Conservation (phyloP, 2,888 invertebrate genomes). For the Tricholauxania praeusta region DNA sequence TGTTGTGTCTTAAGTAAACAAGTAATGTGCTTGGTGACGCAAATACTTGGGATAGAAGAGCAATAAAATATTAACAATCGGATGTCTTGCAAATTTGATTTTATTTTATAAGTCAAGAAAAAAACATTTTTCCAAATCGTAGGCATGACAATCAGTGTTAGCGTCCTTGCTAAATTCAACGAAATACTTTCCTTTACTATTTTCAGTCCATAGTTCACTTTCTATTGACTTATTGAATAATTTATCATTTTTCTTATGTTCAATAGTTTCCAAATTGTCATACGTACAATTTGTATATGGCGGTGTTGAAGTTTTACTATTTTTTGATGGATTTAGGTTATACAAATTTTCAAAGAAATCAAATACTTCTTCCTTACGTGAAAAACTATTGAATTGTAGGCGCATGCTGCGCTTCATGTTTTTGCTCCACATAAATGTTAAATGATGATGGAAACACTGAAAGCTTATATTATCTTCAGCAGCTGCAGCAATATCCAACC, state of each 20-base stretch:
- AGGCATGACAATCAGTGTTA: constrained; percentile 44
- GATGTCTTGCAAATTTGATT: neutral
- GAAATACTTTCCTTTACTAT: constrained; percentile 59
- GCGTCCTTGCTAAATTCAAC: constrained; percentile 52
- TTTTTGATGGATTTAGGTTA: constrained; percentile 63
- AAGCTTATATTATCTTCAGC: constrained; percentile 77
- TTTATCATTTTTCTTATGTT: constrained; percentile 41
- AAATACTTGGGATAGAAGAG: too few species aligned
- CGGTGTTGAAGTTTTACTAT: constrained; percentile 31
- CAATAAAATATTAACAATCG: too few species aligned
- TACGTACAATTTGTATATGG: constrained; percentile 54
- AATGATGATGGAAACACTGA: constrained; percentile 93
- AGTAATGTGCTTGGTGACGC: too few species aligned
- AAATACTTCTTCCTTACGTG: constrained; percentile 76
- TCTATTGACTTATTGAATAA: neutral
- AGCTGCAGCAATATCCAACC: constrained; percentile 79
- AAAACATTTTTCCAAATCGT: constrained; percentile 52
- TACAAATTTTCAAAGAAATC: constrained; percentile 77
- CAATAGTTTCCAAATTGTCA: constrained; percentile 49
- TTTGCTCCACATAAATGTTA: constrained; percentile 95
- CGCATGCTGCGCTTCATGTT: constrained; percentile 79
- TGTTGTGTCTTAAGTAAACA: too few species aligned
- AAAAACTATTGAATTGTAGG: constrained; percentile 82
- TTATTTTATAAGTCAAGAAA: constrained; percentile 51
- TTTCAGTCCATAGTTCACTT: constrained; percentile 47